Evolutionary conservation across 2,888 invertebrate genomes (phyloP).

Genomic region (Coecobrya sp.): DNA sequence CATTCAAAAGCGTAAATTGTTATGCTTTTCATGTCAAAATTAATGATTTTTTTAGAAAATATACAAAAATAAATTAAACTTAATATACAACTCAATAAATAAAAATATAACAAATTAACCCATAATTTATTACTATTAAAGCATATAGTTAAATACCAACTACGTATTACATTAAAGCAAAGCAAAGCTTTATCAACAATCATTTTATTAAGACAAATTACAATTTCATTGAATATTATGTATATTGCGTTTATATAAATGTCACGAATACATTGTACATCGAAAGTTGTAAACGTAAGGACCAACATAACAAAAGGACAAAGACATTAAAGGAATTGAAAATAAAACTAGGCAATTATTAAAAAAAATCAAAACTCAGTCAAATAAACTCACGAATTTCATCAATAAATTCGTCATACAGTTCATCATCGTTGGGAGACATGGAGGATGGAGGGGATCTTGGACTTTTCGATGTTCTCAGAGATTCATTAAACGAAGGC

Average conservation of each 20-base stretch:
- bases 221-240: not conserved
- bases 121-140: not conserved
- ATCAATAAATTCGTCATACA: slow-evolving; percentile 81
- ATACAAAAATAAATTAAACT: slow-evolving; percentile 41
- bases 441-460: slow-evolving; percentile 72
- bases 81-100: not conserved
- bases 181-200: slow-evolving; percentile 37
- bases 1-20: slow-evolving; percentile 52
- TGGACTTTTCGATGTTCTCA: slow-evolving; percentile 80
- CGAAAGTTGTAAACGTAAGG: not conserved
- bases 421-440: slow-evolving; percentile 76
- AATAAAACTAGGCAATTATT: not conserved
- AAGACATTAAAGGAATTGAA: not conserved
- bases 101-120: not conserved
- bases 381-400: slow-evolving; percentile 76
- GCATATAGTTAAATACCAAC: not conserved
- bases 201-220: not conserved
- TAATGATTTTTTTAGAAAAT: slow-evolving; percentile 46
- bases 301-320: not conserved
- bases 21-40: slow-evolving; percentile 16
- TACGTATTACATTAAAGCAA: slow-evolving; percentile 8
- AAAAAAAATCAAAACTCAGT: slow-evolving; percentile 63
- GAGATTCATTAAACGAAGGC: slow-evolving; percentile 83
- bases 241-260: not conserved
- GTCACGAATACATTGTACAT: not conserved